Evolutionary conservation across 2,113 vertebrate species (phyloP), one percentile per base, ranked within the genome.

Genomic region (Dicrurus megarhynchus): DNA sequence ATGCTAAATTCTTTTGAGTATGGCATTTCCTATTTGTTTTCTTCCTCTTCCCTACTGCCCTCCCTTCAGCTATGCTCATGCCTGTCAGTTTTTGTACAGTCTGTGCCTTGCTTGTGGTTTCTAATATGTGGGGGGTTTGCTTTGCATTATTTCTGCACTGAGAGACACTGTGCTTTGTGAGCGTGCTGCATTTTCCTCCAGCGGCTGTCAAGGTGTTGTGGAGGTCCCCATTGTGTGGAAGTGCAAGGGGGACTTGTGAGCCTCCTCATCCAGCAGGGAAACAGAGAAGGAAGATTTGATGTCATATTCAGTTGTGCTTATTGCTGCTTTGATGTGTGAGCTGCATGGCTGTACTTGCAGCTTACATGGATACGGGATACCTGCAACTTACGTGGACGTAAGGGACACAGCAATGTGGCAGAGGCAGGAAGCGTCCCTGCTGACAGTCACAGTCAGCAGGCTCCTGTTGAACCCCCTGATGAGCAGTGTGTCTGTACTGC

Each of bases 21-120:
- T 74, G 93, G 93, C 59, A 82, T 90, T 97, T 95, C 93, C 92
- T 90, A 60, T 95, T 88, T 87, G 83, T 95, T 95, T 90, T 94
- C 83, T 93, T 94, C 82, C 68, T 80, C 76, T 93, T 91, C 64
- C 60, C 44, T 50, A 16, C 82, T 81, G 16, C 79, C 52, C 20
- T 81, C 41, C 64, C 73, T 81, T 86, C 44, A 92, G 52, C 88
- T 46, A 1, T 14, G 74, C 50, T 94, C 49, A 10, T 14, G 56
- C 47, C 71, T 56, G 78, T 73, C 78, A 32, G 61, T 22, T 69
- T 87, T 90, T 35, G 20, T 70, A 50, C 13, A 83, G 39, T 19
- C 55, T 57, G 59, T 67, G 49, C 80, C n/a, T 93, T 60, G 33
- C 69, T 50, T 68, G 39, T 46, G 70, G 65, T 84, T 94, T 94